Conservation (phyloP, 37 sponge, comb jelly and placozoan genomes). For the Aphrocallistes beatrix region DNA sequence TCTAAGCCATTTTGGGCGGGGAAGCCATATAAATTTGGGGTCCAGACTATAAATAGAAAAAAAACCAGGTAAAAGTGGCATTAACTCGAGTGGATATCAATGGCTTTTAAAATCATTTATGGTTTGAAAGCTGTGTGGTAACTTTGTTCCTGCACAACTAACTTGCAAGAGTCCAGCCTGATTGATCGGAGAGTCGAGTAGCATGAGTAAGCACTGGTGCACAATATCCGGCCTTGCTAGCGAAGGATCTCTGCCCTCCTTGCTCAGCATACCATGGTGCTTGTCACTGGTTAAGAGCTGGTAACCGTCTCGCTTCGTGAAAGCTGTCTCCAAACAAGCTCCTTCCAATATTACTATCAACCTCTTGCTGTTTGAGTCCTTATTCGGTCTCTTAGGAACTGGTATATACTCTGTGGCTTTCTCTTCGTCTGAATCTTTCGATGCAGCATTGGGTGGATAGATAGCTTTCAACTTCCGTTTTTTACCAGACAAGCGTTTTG, state of each 20-base stretch:
- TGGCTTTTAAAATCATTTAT: too few relatives aligned
- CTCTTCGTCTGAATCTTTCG: conserved; percentile 52
- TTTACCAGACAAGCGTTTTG: background rate
- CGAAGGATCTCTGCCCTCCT: conserved; percentile 57
- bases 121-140: too few relatives aligned
- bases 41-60: too few relatives aligned
- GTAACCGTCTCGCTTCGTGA: conserved; percentile 36
- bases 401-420: conserved; percentile 22
- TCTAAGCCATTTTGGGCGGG: too few relatives aligned
- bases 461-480: conserved; percentile 7
- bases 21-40: too few relatives aligned
- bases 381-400: conserved; percentile 11
- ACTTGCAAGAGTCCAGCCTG: conserved; percentile 91
- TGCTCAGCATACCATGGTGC: conserved; percentile 50
- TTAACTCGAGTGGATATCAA: too few relatives aligned
- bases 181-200: conserved; percentile 97
- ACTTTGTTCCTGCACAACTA: too few relatives aligned
- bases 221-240: conserved; percentile 88
- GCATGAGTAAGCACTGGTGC: conserved; percentile 97
- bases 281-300: conserved; percentile 75
- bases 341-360: conserved; percentile 87
- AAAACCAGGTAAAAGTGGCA: too few relatives aligned
- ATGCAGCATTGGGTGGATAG: conserved; percentile 36
- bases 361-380: conserved; percentile 33
- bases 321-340: conserved; percentile 84